phyloP scores from a whole-genome alignment of 2,113 vertebrate genomes.

The Circaetus gallicus region DNA sequence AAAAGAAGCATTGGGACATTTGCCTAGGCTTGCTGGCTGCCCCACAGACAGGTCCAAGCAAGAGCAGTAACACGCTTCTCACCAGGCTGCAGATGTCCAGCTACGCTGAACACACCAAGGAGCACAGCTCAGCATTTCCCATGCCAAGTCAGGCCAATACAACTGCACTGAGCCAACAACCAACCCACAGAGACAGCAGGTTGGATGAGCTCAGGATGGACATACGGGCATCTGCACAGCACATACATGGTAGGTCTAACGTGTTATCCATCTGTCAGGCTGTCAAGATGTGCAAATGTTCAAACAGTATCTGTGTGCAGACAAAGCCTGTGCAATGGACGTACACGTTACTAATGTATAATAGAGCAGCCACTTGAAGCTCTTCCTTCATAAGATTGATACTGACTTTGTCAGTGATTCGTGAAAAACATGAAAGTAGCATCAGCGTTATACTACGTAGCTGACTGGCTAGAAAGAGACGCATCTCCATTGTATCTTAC shows the following conservation, averaged over 20 bases:
- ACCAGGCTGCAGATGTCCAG: background rate
- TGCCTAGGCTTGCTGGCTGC: background rate
- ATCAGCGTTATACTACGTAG: background rate
- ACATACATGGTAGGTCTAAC: background rate
- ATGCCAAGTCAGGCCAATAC: background rate
- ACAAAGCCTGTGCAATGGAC: background rate
- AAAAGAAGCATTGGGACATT: background rate
- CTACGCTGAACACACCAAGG: background rate
- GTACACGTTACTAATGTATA: rapidly evolving
- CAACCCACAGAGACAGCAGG: background rate
- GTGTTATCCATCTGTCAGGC: background rate
- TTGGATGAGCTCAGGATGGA: background rate
- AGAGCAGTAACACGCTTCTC: background rate
- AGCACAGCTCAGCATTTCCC: background rate
- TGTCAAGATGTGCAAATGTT: background rate
- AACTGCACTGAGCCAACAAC: background rate
- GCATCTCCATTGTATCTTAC: background rate
- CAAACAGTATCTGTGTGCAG: background rate
- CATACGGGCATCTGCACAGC: background rate
- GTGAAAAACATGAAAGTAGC: background rate
- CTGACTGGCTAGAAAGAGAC: background rate
- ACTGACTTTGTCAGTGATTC: background rate
- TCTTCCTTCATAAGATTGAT: background rate
- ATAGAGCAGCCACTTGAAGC: background rate
- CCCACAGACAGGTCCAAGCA: background rate